A percentile compares a stretch with the other conserved stretches of the same genome.
Evolutionary conservation across 2,888 invertebrate species (phyloP).

Genomic region (Agapostemon virescens): DNA sequence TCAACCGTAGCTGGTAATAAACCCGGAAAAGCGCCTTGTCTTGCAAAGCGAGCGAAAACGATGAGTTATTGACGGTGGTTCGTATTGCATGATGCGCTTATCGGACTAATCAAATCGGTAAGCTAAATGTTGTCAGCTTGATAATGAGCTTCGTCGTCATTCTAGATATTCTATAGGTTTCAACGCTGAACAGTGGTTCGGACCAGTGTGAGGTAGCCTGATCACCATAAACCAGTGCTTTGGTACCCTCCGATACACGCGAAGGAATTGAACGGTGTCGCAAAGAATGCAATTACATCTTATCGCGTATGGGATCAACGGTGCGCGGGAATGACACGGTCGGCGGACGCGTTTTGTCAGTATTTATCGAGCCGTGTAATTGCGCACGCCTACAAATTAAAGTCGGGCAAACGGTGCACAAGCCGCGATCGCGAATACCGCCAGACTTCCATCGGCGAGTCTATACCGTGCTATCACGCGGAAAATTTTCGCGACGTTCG

Average conservation of each 20-base stretch:
- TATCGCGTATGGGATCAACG: conserved; percentile 40
- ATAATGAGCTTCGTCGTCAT: too few relatives aligned
- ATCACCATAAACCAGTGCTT: neutral
- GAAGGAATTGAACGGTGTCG: neutral
- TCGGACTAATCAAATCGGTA: too few relatives aligned
- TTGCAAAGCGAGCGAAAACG: too few relatives aligned
- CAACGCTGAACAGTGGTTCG: too few relatives aligned
- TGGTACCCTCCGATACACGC: neutral
- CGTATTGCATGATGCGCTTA: too few relatives aligned
- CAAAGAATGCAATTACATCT: conserved; percentile 31
- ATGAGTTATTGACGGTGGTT: too few relatives aligned
- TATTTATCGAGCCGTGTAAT: conserved; percentile 43
- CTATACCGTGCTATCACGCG: too few relatives aligned
- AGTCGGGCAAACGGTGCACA: conserved; percentile 4
- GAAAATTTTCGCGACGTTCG: conserved; percentile 42
- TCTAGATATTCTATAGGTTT: too few relatives aligned
- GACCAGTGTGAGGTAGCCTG: too few relatives aligned
- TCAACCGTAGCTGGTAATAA: too few relatives aligned
- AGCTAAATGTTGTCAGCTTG: too few relatives aligned
- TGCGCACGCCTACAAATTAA: conserved; percentile 21
- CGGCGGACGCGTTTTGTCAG: conserved; percentile 28
- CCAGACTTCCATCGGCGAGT: neutral
- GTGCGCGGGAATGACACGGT: neutral
- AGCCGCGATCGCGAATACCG: conserved; percentile 5
- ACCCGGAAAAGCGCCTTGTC: too few relatives aligned